A percentile compares a stretch with the other conserved stretches of the same genome.
Evolutionary conservation across 2,888 invertebrate genomes (phyloP).

Genomic region (Tuberolachnus salignus): DNA sequence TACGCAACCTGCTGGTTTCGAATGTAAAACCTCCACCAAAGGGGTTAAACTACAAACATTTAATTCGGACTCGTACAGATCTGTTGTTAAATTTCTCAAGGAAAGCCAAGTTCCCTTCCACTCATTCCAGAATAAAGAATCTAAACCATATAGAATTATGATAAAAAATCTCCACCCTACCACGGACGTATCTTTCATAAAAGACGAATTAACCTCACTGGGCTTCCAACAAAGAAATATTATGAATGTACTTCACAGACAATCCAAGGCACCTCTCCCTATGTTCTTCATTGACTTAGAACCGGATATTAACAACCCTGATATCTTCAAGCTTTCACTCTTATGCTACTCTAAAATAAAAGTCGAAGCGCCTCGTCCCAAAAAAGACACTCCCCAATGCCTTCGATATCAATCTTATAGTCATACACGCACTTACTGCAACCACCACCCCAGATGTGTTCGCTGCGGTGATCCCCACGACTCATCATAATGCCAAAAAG

Average conservation of each 20-base stretch:
- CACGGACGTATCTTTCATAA: background rate
- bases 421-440: too few species aligned
- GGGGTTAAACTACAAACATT: slow-evolving; percentile 15
- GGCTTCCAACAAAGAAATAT: slow-evolving; percentile 5
- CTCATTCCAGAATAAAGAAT: slow-evolving; percentile 27
- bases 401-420: too few species aligned
- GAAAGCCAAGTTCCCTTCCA: background rate
- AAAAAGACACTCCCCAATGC: background rate
- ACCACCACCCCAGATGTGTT: too few species aligned
- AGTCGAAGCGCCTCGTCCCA: background rate
- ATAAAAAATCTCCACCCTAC: slow-evolving; percentile 6
- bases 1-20: background rate
- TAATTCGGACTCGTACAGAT: slow-evolving; percentile 5
- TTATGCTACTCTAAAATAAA: slow-evolving; percentile 9
- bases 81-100: slow-evolving; percentile 1
- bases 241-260: background rate
- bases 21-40: background rate
- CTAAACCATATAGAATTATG: slow-evolving; percentile 12
- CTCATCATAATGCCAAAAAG: too few species aligned
- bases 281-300: slow-evolving; percentile 16
- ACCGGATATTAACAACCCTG: background rate
- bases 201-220: background rate
- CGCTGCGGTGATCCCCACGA: too few species aligned
- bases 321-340: background rate
- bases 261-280: background rate